These are phyloP conservation scores for Heterotilapia buettikoferi DNA, from an alignment of 2,113 vertebrate genomes.

Conservation along the genomic window DNA sequence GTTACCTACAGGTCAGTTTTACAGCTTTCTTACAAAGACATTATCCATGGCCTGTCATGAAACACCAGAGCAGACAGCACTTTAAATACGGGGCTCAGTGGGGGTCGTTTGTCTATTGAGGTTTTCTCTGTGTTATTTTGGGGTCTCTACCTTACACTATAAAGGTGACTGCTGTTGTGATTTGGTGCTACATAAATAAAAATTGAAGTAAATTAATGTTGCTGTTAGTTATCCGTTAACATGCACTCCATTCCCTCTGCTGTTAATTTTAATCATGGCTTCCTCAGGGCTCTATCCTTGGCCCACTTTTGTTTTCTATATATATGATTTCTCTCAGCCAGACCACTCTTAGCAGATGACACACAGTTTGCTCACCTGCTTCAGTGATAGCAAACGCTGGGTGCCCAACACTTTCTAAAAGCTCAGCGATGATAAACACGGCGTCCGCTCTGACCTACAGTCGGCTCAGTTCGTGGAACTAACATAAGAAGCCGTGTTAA, in stretches of 20 bases:
- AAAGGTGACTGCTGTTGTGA: rapidly evolving
- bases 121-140: too few species aligned
- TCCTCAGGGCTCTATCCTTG: not conserved
- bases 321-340: not conserved
- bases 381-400: not conserved
- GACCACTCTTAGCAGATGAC: not conserved
- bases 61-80: too few species aligned
- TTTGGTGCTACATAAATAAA: not conserved
- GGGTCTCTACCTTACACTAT: not conserved
- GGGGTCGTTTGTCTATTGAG: too few species aligned
- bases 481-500: not conserved
- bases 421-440: not conserved
- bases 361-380: not conserved
- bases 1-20: not conserved
- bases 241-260: rapidly evolving
- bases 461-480: not conserved
- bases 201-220: too few species aligned
- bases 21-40: not conserved
- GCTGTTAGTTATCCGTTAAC: not conserved
- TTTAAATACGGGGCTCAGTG: too few species aligned
- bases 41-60: too few species aligned
- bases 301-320: not conserved
- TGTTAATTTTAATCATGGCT: not conserved
- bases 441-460: not conserved
- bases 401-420: not conserved